Evolutionary conservation across 2,888 invertebrate genomes (phyloP).

Genomic region (Dolichopus griseipennis): DNA sequence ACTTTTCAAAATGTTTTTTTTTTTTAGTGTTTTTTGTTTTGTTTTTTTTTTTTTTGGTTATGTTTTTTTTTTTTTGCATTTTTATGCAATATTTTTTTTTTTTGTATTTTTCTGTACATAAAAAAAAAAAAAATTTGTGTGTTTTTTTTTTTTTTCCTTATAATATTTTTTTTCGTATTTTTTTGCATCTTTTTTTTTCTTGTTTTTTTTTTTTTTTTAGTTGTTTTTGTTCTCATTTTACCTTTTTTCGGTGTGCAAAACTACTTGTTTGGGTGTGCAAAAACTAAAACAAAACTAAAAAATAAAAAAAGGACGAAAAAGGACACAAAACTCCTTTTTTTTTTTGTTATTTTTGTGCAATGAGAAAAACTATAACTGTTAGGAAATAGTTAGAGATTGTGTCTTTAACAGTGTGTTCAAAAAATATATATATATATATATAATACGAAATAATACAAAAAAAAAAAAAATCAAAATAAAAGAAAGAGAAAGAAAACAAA

Average conservation of each 20-base stretch:
- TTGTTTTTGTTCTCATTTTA: constrained; percentile 23
- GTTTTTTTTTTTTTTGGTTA: constrained; percentile 28
- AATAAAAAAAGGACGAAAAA: constrained; percentile 19
- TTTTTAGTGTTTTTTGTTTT: constrained; percentile 24
- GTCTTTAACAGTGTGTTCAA: constrained; percentile 1
- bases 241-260: constrained; percentile 27
- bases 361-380: neutral
- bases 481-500: neutral
- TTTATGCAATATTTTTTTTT: constrained; percentile 19
- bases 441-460: constrained; percentile 16
- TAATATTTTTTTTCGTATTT: constrained; percentile 17
- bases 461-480: constrained; percentile 16
- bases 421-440: constrained; percentile 16
- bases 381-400: constrained; percentile 2
- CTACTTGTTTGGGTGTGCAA: constrained; percentile 30
- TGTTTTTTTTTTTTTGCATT: constrained; percentile 32
- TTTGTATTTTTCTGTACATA: constrained; percentile 15
- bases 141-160: constrained; percentile 2
- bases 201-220: constrained; percentile 18
- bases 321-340: constrained; percentile 26
- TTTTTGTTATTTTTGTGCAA: constrained; percentile 10
- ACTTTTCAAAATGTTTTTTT: constrained; percentile 38
- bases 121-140: neutral
- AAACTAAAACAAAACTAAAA: constrained; percentile 16
- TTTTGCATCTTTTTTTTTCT: constrained; percentile 5